Evolutionary conservation across 2,797 vertebrate genomes (phyloP), one percentile per base, ranked within the genome.

Genomic region (Falco concolor): DNA sequence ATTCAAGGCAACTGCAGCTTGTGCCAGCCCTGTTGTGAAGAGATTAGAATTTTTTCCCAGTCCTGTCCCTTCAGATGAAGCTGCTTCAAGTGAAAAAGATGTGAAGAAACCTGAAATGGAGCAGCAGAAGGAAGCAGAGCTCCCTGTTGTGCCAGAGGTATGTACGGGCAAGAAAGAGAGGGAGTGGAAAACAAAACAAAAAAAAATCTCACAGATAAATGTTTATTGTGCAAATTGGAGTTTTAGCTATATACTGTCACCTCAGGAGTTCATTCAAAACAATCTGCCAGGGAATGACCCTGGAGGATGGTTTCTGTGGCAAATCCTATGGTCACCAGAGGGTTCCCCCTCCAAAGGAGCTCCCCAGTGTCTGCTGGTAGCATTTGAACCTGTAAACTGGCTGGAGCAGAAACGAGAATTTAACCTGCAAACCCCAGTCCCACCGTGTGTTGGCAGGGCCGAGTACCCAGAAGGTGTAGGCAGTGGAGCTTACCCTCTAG

Each of bases 121-220:
- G 40, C 94, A 95, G 94, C 95, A 97, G 10, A 97, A 98, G 20
- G 97, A 97, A 83, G 86, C 88, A 56, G 96, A 96, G 24, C 20
- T 94, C 82, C 69, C 94, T 75, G 68, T 95, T 73, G 75, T 84
- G 4, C 97, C 88, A 5, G 98, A 98, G 97, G 98, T 98, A 75
- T 1, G 22, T 72, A 36, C 0, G 1, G 53, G 7, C 80, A 81
- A 83, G 57, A 67, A 80, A 83, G 38, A 57, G 38, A 50, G 10
- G n/a, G 23, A 60, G 10, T 25, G 4, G 42, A 40, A 84, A 80
- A 52, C 12, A 50, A 83, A 78, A 23, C n/a, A 47, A 32, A 49
- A 44, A 9, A 14, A 12, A 83, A 21, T 52, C 52, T 88, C 32
- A 11, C 12, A 49, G 4, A 12, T 34, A 87, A 80, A 52, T 65